Evolutionary conservation across 2,888 invertebrate genomes (phyloP).

Genomic region (Acanthosepion esculentum): DNA sequence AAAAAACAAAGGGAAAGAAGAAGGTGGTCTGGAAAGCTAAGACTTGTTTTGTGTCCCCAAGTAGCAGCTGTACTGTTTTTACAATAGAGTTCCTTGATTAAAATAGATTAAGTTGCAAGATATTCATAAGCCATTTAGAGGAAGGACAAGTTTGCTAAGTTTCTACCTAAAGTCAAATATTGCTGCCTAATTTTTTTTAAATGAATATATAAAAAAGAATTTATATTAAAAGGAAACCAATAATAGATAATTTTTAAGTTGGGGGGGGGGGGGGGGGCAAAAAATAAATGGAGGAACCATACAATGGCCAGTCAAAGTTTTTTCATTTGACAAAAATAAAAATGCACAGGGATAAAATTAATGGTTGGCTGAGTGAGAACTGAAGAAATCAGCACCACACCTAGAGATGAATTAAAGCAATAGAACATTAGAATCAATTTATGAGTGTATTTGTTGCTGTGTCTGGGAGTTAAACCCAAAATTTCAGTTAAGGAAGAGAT

Average conservation of each 20-base stretch:
- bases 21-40: neutral
- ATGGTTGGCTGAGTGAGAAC: neutral
- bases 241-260: no score
- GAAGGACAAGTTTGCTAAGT: neutral
- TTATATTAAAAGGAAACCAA: no score
- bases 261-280: no score
- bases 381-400: neutral
- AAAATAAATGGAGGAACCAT: no score
- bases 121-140: no score
- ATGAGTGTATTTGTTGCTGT: no score
- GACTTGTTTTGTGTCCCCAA: neutral
- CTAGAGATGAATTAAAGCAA: neutral
- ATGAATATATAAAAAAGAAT: neutral
- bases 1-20: neutral
- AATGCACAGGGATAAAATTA: neutral
- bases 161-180: neutral
- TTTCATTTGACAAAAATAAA: no score
- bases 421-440: neutral
- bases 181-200: neutral
- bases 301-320: no score
- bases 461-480: neutral
- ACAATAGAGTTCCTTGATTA: neutral
- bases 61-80: neutral
- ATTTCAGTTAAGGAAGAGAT: neutral
- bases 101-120: neutral